Percentiles rank a stretch among this genome's conserved stretches.
phyloP scores from a whole-genome alignment of 2,888 invertebrate species.

The Pandemis corylana region DNA sequence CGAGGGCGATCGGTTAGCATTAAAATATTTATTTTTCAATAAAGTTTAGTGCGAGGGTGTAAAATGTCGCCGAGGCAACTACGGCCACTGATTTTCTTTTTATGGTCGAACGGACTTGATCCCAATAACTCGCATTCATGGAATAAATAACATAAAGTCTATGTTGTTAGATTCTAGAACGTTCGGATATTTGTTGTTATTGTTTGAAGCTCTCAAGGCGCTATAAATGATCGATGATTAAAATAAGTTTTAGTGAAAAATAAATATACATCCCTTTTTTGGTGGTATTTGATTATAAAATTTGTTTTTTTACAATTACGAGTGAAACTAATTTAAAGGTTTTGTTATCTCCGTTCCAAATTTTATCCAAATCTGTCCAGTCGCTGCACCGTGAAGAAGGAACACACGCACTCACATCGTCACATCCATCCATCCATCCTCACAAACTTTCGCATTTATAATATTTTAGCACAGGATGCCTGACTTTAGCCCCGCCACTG shows the following conservation, averaged over 20 bases:
- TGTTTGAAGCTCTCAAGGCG: neutral
- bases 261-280: too few species aligned
- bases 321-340: too few species aligned
- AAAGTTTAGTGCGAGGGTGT: conserved; percentile 58
- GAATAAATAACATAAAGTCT: conserved; percentile 48
- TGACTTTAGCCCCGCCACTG: neutral
- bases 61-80: conserved; percentile 50
- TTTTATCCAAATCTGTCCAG: too few species aligned
- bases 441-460: too few species aligned
- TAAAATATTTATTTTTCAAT: conserved; percentile 73
- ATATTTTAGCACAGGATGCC: too few species aligned
- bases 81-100: conserved; percentile 57
- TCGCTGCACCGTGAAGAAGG: too few species aligned
- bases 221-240: neutral
- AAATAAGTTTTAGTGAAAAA: too few species aligned
- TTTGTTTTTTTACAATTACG: too few species aligned
- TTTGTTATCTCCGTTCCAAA: too few species aligned
- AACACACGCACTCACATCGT: too few species aligned
- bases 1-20: conserved; percentile 65
- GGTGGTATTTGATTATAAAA: too few species aligned
- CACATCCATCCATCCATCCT: too few species aligned
- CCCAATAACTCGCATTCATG: conserved; percentile 57
- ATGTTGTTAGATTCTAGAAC: neutral
- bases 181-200: neutral
- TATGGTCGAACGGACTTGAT: conserved; percentile 58